A percentile compares a stretch with the other conserved stretches of the same genome.
Evolutionary conservation across 2,113 vertebrate species (phyloP).

Genomic region (Malurus elegans): DNA sequence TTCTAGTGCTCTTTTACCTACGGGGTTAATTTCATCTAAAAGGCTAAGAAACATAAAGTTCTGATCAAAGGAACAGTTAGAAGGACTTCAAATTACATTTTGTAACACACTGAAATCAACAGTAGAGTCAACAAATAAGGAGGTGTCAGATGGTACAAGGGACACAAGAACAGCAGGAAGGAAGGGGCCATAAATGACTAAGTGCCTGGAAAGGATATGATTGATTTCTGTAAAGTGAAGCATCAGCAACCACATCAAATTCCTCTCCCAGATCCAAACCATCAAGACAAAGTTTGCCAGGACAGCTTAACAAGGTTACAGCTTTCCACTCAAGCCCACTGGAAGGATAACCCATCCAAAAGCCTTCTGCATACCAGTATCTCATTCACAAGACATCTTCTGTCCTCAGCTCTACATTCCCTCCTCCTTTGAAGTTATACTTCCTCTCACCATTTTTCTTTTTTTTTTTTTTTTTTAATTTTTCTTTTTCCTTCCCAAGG

Average conservation of each 20-base stretch:
- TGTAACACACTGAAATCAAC: background rate
- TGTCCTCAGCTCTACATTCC: background rate
- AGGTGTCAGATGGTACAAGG: background rate
- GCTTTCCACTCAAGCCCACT: background rate
- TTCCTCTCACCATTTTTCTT: background rate
- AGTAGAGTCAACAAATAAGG: background rate
- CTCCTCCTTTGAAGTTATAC: background rate
- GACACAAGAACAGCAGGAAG: background rate
- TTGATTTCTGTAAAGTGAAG: background rate
- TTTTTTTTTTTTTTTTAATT: too few relatives aligned
- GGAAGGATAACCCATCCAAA: background rate
- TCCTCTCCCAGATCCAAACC: background rate
- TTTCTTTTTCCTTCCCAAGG: background rate
- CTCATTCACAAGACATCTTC: background rate
- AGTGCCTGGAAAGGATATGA: background rate
- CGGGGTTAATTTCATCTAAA: background rate
- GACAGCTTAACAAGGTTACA: background rate
- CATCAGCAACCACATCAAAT: background rate
- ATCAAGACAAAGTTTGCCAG: background rate
- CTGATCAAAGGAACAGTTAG: background rate
- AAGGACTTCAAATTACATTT: background rate
- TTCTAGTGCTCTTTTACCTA: background rate
- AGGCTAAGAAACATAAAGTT: background rate
- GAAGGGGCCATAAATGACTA: rapidly evolving
- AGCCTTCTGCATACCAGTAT: background rate